Percentiles rank a stretch among this genome's conserved stretches.
Evolutionary conservation across 2,113 vertebrate species (phyloP).

Genomic region (Puma concolor): DNA sequence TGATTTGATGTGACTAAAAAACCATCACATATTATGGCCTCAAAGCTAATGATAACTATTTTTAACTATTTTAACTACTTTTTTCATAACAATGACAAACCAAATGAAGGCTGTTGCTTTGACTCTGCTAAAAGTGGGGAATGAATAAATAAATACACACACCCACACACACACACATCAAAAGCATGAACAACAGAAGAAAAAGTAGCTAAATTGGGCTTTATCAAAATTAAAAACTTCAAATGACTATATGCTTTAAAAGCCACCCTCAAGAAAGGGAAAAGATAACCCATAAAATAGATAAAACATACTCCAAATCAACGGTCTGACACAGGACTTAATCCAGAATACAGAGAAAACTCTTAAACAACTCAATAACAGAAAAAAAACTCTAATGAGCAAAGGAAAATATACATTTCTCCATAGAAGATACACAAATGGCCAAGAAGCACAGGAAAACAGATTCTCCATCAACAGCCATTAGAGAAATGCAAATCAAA

Average conservation of each 20-base stretch:
- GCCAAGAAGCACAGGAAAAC: not conserved
- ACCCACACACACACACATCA: not conserved
- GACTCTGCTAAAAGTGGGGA: not conserved
- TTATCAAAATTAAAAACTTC: constrained; percentile 36
- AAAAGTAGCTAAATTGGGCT: not conserved
- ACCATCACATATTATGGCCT: not conserved
- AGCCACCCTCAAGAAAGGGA: not conserved
- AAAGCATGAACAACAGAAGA: not conserved
- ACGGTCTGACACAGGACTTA: not conserved
- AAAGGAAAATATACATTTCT: not conserved
- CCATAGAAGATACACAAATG: not conserved
- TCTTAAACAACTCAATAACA: not conserved
- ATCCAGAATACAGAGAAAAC: not conserved
- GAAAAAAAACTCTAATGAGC: not conserved
- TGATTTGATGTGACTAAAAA: constrained; percentile 61
- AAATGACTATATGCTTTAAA: not conserved
- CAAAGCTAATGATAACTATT: not conserved
- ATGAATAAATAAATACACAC: too few relatives aligned
- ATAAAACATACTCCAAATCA: not conserved
- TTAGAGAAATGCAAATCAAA: not conserved
- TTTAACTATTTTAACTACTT: constrained; percentile 31
- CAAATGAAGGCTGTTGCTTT: not conserved
- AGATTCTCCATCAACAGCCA: not conserved
- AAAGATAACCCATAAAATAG: not conserved
- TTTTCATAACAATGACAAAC: not conserved